phyloP scores from a whole-genome alignment of 2,113 vertebrate species.

The Nothobranchius kuhntae region DNA sequence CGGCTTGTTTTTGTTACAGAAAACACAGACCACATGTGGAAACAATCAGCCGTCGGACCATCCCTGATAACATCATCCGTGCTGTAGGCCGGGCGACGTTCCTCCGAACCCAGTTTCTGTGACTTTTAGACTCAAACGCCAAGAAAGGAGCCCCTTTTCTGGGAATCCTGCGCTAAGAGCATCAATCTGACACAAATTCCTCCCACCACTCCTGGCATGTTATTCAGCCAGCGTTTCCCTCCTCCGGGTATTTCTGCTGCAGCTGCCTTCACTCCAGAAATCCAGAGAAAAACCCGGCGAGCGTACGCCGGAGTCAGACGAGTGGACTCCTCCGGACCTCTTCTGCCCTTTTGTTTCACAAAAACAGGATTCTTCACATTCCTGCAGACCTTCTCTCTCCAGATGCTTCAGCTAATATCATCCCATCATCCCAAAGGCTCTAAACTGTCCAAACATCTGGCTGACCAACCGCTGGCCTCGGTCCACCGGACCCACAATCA shows the following conservation, averaged over 20 bases:
- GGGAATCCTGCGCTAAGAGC: slow-evolving; percentile 18
- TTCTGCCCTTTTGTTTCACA: slow-evolving; percentile 24
- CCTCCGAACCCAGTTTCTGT: slow-evolving; percentile 45
- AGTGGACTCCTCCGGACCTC: slow-evolving; percentile 14
- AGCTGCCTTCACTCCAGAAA: slow-evolving; percentile 44
- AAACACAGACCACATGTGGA: slow-evolving; percentile 75
- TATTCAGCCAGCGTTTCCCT: slow-evolving; percentile 36
- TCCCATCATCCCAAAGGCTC: slow-evolving; percentile 38
- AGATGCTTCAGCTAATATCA: slow-evolving; percentile 44
- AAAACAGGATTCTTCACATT: slow-evolving; percentile 55
- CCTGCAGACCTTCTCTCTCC: slow-evolving; percentile 42
- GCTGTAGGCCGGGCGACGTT: slow-evolving; percentile 53
- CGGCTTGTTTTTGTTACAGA: slow-evolving; percentile 62
- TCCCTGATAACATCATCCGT: slow-evolving; percentile 79
- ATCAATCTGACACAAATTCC: slow-evolving; percentile 47
- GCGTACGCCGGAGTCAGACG: background rate
- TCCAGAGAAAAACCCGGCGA: slow-evolving; percentile 7
- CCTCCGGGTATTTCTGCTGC: slow-evolving; percentile 49
- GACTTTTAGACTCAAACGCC: slow-evolving; percentile 21
- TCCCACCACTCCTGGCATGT: slow-evolving; percentile 53
- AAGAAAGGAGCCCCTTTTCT: slow-evolving; percentile 10
- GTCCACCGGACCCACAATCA: background rate
- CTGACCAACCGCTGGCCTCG: slow-evolving; percentile 26
- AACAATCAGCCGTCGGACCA: slow-evolving; percentile 73
- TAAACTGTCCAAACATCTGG: slow-evolving; percentile 62